Evolutionary conservation across 2,888 invertebrate species (phyloP), one percentile per base, ranked within the genome.

Genomic region (Helleia helle): DNA sequence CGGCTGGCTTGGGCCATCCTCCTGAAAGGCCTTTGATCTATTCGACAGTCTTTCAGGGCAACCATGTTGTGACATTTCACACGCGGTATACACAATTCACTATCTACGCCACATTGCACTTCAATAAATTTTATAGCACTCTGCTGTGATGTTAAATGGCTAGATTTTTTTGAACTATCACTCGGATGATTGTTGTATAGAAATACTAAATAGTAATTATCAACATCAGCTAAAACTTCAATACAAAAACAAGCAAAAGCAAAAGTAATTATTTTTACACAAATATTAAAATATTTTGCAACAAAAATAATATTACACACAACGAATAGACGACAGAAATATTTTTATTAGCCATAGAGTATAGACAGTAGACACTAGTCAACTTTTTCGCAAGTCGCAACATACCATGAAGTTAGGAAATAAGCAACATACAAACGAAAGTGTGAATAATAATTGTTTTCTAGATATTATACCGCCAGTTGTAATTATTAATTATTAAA

Each of bases 1-100:
- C 54, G 87, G 81, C 65, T 79, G 79, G 53, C 69, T 71, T 38
- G 71, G 54, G 40, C 74, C 73, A 44, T 79, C 86, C 55, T 80
- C 81, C 56, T 70, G 74, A 60, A 76, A 81, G 50, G 71, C 79
- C 63, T 81, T 81, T 40, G 84, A 79, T 64, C 79, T 77, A 63
- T 79, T 81, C 67, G 84, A 83, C 62, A 84, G 77, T 80, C 85
- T 83, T 63, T 85, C 84, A 49, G 85, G 85, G 69, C 84, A 86
- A 72, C 86, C 86, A 86, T 86, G 84, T 67, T 86, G 85, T 68
- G 86, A 86, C 86, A 86, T 86, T 77, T 80, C 85, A 83, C 81
- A 73, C 70, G 70, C 68, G 69, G 60, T 65, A 54, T 54, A 55
- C 51, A 55, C 51, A 46, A 54, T 52, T 48, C 57, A 71, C 73